Evolutionary conservation across 2,113 vertebrate species (phyloP).

Genomic region (Paraplagusia blochii): DNA sequence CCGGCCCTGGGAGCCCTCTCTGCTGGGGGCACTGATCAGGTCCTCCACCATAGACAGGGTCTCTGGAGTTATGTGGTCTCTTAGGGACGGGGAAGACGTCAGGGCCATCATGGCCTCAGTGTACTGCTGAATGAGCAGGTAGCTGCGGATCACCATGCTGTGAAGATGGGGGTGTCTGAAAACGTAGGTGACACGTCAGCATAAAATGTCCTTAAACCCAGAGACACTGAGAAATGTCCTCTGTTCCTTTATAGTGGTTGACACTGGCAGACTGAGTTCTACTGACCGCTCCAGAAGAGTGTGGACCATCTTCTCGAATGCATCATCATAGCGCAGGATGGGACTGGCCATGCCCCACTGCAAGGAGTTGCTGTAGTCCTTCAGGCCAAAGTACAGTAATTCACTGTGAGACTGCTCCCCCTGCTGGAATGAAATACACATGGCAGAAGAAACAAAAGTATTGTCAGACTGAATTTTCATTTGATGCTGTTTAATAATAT

Average conservation of each 20-base stretch:
- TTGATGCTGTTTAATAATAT: background rate
- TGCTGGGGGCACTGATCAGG: slow-evolving; percentile 85
- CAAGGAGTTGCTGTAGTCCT: slow-evolving; percentile 91
- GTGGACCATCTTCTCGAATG: slow-evolving; percentile 97
- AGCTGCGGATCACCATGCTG: slow-evolving; percentile 98
- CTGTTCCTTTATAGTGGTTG: background rate
- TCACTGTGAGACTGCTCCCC: slow-evolving; percentile 78
- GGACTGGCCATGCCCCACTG: slow-evolving; percentile 96
- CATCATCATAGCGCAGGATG: slow-evolving; percentile 92
- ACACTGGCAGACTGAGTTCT: too few relatives aligned
- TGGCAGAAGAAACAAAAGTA: too few relatives aligned
- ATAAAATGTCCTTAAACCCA: background rate
- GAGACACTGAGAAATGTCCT: background rate
- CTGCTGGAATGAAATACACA: slow-evolving; percentile 66
- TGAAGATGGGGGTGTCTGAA: slow-evolving; percentile 91
- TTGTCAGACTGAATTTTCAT: too few relatives aligned
- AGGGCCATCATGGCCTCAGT: slow-evolving; percentile 96
- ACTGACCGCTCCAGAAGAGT: slow-evolving; percentile 89
- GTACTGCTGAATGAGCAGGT: slow-evolving; percentile 98
- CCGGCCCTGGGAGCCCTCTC: slow-evolving; percentile 78
- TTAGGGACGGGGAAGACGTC: slow-evolving; percentile 84
- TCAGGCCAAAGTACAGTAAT: slow-evolving; percentile 90
- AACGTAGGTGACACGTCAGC: background rate
- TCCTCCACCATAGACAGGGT: slow-evolving; percentile 95
- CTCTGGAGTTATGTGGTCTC: slow-evolving; percentile 94